Evolutionary conservation across 2,113 vertebrate genomes (phyloP).

Genomic region (Aegithalos caudatus): DNA sequence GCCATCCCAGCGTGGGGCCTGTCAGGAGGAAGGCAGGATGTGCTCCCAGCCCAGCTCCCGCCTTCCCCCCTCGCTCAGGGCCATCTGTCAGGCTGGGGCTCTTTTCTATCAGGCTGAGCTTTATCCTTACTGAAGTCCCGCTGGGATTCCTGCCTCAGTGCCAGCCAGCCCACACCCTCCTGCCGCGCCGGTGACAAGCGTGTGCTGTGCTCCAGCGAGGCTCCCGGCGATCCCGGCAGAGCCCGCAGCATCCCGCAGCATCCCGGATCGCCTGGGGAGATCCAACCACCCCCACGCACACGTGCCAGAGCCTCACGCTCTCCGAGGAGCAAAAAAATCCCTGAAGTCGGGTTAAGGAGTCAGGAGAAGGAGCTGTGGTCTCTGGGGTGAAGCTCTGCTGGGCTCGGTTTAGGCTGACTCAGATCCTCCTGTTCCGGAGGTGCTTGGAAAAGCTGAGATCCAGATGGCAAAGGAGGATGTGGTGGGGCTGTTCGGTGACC

Average conservation of each 20-base stretch:
- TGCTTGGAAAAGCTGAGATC: not conserved
- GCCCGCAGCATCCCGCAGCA: not conserved
- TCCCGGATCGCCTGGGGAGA: not conserved
- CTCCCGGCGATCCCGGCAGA: accelerated
- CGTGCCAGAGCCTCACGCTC: accelerated
- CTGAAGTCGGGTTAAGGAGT: accelerated
- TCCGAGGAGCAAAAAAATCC: not conserved
- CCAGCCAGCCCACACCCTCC: not conserved
- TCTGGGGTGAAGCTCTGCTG: not conserved
- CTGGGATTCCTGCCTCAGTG: not conserved
- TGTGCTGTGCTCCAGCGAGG: accelerated
- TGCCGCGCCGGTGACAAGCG: accelerated
- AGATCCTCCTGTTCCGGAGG: not conserved
- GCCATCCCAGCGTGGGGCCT: accelerated
- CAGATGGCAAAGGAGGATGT: not conserved
- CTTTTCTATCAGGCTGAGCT: not conserved
- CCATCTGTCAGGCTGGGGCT: not conserved
- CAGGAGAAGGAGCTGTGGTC: not conserved
- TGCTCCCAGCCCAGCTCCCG: not conserved
- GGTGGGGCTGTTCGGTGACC: not conserved
- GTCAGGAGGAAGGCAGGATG: not conserved
- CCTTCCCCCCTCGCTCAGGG: not conserved
- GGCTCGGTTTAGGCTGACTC: accelerated
- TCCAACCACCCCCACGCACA: not conserved
- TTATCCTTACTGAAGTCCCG: not conserved